Evolutionary conservation across 2,797 vertebrate species (phyloP), one percentile per base, ranked within the genome.

Genomic region (Galaxias olidus): DNA sequence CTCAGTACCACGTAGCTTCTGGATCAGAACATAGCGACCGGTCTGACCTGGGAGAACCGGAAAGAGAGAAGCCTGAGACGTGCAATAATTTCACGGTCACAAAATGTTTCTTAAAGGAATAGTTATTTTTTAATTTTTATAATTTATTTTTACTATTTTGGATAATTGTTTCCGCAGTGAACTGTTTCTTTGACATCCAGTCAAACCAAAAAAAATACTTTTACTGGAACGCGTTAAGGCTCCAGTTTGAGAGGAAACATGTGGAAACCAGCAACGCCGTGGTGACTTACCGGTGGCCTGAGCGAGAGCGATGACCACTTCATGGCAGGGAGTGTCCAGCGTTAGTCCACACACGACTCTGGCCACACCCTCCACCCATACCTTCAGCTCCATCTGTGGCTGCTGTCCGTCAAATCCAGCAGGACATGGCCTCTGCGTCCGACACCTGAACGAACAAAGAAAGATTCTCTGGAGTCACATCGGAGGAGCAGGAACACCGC

Each of bases 311-410:
- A 98, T 93, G 83, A 98, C 96, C 51, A 98, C 95, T 69, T 98
- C 95, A 81, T 97, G 95, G 82, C 96, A 98, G 65, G 95, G 94
- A 17, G 96, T 99, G 78, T 90, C 83, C 63, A 92, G 89, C 0
- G 95, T 94, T 18, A 98, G 92, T 0, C 96, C 96, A 0, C 95
- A 96, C 46, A 98, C 96, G 1, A 98, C 94, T 17, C 95, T 84
- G 85, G 92, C 90, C 77, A 94, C 87, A 1, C 95, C 96, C 4
- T 96, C 95, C 69, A 97, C 95, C 95, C 95, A 96, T 58, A 98
- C 96, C 86, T 96, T 97, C 79, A 98, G 89, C 90, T 98, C 96
- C 96, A 98, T 98, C 57, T 69, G 63, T 57, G 17, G 63, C 60
- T 55, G 63, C 60, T 55, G 59, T 54, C 51, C 11, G 30, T 59